Conservation (phyloP, 2,888 invertebrate genomes). For the Lasioglossum marginatum region DNA sequence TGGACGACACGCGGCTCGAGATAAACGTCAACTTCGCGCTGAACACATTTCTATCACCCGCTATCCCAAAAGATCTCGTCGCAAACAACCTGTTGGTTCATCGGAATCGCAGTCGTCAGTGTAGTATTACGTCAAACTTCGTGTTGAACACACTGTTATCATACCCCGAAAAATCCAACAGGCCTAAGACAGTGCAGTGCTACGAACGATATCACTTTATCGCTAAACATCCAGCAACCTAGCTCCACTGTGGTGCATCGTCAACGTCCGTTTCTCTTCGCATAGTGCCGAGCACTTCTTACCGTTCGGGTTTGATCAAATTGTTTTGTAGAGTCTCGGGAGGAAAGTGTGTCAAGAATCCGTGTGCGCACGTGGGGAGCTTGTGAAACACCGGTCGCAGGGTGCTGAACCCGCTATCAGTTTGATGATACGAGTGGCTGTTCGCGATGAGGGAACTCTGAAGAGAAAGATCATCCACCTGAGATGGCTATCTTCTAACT, state of each 20-base stretch:
- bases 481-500: conserved; percentile 18
- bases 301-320: background rate
- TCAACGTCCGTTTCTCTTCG: background rate
- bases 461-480: background rate
- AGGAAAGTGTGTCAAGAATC: background rate
- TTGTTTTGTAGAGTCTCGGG: background rate
- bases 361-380: background rate
- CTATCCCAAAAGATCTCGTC: background rate
- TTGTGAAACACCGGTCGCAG: background rate
- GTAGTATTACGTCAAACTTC: background rate
- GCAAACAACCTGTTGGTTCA: background rate
- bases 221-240: background rate
- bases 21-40: conserved; percentile 48
- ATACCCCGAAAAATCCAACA: background rate
- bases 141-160: background rate
- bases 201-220: background rate
- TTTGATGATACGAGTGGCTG: conserved; percentile 1
- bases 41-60: conserved; percentile 9
- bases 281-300: background rate
- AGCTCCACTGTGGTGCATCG: background rate
- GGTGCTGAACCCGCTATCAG: conserved; percentile 15
- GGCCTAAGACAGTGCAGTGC: conserved; percentile 19
- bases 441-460: conserved; percentile 16
- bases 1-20: conserved; percentile 67
- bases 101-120: background rate